Base-by-base conservation (phyloP, 1,140 invertebrate species). In the Dufourea novaeangliae region DNA sequence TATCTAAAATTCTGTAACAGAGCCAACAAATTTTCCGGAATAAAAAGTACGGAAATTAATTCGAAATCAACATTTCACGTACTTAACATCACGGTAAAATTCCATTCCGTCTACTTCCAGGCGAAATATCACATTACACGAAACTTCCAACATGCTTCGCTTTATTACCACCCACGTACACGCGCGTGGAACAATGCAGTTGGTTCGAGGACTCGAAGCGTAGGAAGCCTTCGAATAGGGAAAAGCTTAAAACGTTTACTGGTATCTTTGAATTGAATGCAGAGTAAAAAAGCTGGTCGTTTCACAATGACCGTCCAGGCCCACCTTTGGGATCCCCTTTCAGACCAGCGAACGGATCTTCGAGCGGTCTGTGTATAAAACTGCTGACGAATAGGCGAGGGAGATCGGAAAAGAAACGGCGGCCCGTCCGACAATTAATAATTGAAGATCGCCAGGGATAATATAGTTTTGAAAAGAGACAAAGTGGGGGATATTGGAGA, bases 391-490 rank as follows among this genome's bases (percentile, higher is more conserved):
- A 5, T 17, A 20, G 41, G 7, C 11, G 0, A 29, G 6, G 56
- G 17, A 34, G 39, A 39, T 22, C 44, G 17, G 39, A 0, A 27
- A n/a, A 29, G 39, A 61, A 76, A 69, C 12, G 41, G 14, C 20
- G 8, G 14, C 1, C 14, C 25, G 20, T n/a, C 32, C 39, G 46
- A 32, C 72, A 57, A 66, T 74, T 74, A 74, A 34, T 66, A 44
- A 66, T 14, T 20, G 50, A 69, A 76, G n/a, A 69, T 76, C 54
- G 14, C 20, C 46, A 20, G 20, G 11, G 22, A 22, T 12, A 73
- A 64, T 54, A 56, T 64, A 50, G 17, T 64, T 39, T 29, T 1
- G 66, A 76, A 37, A 20, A 25, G 68, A 27, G 20, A 41, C 25
- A 59, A n/a, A n/a, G n/a, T n/a, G 0, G 54, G 25, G 6, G 54